Conservation (phyloP, 2,113 vertebrate genomes). For the Fulica atra region DNA sequence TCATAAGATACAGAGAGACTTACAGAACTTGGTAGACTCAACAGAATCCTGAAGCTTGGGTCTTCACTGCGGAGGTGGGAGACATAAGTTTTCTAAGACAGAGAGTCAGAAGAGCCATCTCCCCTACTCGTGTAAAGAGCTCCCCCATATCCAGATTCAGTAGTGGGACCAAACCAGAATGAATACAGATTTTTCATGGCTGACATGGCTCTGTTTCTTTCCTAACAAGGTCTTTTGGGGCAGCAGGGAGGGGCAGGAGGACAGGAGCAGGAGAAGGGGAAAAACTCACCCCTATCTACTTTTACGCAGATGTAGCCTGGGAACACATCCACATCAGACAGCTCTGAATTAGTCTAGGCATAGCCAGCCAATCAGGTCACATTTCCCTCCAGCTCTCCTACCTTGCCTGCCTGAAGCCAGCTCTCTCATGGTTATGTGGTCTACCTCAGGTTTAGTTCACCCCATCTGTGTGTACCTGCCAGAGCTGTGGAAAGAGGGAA, state of each 20-base stretch:
- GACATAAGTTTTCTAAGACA: not conserved
- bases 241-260: not conserved
- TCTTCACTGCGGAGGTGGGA: not conserved
- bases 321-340: conserved; percentile 12
- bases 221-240: not conserved
- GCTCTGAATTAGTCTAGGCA: not conserved
- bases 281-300: not conserved
- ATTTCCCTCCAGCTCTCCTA: not conserved
- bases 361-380: not conserved
- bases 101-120: not conserved
- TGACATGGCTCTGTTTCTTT: not conserved
- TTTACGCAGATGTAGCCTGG: not conserved
- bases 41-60: not conserved
- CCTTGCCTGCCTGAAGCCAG: not conserved
- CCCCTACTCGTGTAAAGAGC: not conserved
- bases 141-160: not conserved
- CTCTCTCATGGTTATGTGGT: not conserved
- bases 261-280: not conserved
- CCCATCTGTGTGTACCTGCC: not conserved
- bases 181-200: not conserved
- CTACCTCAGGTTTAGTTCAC: not conserved
- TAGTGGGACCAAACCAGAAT: not conserved
- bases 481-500: not conserved
- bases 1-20: not conserved
- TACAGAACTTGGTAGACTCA: not conserved